Evolutionary conservation across 2,888 invertebrate species (phyloP).

Genomic region (Eupeodes latifasciatus): DNA sequence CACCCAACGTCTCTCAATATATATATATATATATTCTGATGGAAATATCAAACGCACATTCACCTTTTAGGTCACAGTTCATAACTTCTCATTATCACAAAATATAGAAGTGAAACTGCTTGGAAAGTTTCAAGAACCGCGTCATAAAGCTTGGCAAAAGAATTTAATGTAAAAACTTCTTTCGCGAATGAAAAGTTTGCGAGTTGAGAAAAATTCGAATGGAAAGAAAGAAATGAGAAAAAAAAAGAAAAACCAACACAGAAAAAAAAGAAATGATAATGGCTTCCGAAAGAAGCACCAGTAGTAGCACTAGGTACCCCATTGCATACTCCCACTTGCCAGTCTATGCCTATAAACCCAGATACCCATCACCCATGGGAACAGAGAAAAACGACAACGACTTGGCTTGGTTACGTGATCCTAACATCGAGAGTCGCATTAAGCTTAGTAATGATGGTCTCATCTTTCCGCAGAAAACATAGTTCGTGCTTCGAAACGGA

Average conservation of each 20-base stretch:
- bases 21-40: no score
- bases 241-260: no score
- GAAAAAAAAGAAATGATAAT: conserved; percentile 48
- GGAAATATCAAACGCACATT: conserved; percentile 16
- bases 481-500: conserved; percentile 46
- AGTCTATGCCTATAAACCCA: neutral
- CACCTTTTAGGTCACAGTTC: conserved; percentile 64
- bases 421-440: conserved; percentile 51
- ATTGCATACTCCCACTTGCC: neutral
- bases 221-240: conserved; percentile 2
- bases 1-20: no score
- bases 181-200: conserved; percentile 33
- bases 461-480: conserved; percentile 20
- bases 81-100: conserved; percentile 72
- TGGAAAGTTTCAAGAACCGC: conserved; percentile 46
- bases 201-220: conserved; percentile 14
- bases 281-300: conserved; percentile 60
- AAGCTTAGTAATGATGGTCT: conserved; percentile 40
- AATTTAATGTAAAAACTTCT: conserved; percentile 61
- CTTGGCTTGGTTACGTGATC: conserved; percentile 60
- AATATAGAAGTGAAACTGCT: conserved; percentile 62
- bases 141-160: conserved; percentile 33
- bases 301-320: neutral
- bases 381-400: neutral
- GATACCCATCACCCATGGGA: neutral